These are phyloP conservation scores for Rhadinocentrus ornatus DNA, from an alignment of 2,797 vertebrate genomes.

Conservation along the genomic window DNA sequence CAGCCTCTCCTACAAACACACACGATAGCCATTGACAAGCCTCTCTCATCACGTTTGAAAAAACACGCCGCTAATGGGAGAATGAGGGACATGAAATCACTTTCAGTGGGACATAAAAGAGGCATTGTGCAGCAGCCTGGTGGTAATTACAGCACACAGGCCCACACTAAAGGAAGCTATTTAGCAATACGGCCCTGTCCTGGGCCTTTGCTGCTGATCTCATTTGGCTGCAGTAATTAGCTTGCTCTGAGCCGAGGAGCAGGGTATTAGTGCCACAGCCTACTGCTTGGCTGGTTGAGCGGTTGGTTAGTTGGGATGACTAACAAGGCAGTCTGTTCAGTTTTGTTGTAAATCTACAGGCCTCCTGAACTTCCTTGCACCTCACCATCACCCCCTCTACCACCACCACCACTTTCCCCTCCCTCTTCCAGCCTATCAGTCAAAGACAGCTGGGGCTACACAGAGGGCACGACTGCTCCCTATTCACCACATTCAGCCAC, in stretches of 20 bases:
- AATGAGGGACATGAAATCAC: slow-evolving; percentile 91
- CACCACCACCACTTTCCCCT: neutral
- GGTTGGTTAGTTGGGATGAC: slow-evolving; percentile 69
- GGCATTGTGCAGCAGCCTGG: slow-evolving; percentile 85
- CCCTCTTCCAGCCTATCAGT: slow-evolving; percentile 65
- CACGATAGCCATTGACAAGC: slow-evolving; percentile 62
- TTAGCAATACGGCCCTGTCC: slow-evolving; percentile 87
- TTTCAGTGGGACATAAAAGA: slow-evolving; percentile 91
- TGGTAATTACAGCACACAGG: slow-evolving; percentile 74
- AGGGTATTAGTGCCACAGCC: slow-evolving; percentile 73
- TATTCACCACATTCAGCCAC: slow-evolving; percentile 74
- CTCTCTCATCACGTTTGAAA: slow-evolving; percentile 61
- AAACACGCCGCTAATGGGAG: slow-evolving; percentile 63
- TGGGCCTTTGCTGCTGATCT: slow-evolving; percentile 93
- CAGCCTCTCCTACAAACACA: slow-evolving; percentile 58
- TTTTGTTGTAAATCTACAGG: slow-evolving; percentile 63
- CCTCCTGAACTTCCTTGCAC: slow-evolving; percentile 72
- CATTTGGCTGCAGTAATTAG: slow-evolving; percentile 97
- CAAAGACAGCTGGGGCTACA: slow-evolving; percentile 79
- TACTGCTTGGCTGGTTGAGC: slow-evolving; percentile 61
- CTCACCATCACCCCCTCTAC: slow-evolving; percentile 19
- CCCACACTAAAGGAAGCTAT: slow-evolving; percentile 88
- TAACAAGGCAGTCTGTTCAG: slow-evolving; percentile 74
- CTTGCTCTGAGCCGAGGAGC: slow-evolving; percentile 78
- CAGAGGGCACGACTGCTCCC: slow-evolving; percentile 73